Evolutionary conservation across 64 coral and sea anemone genomes (phyloP).

Genomic region (Porites lutea): DNA sequence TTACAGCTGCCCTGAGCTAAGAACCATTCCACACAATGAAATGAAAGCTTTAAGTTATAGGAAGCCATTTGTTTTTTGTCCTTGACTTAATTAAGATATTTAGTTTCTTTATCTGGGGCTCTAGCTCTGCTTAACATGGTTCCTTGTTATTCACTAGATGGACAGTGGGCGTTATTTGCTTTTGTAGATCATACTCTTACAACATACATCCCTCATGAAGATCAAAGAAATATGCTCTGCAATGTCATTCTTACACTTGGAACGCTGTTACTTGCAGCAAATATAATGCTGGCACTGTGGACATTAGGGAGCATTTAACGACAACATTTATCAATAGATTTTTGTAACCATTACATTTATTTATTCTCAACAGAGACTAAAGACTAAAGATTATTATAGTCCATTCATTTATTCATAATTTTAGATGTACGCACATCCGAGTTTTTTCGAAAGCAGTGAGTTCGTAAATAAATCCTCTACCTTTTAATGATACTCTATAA

Average conservation of each 20-base stretch:
- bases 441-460: no score
- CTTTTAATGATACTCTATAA: no score
- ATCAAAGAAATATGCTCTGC: constrained; percentile 86
- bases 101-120: constrained; percentile 92
- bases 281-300: constrained; percentile 94
- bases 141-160: constrained; percentile 95
- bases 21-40: no score
- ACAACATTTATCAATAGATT: no score
- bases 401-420: no score
- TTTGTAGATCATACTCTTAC: constrained; percentile 73
- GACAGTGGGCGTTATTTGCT: constrained; percentile 97
- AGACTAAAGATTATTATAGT: no score
- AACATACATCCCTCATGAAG: constrained; percentile 74
- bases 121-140: constrained; percentile 92
- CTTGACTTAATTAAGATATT: constrained; percentile 77
- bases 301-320: constrained; percentile 82
- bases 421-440: no score
- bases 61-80: background rate
- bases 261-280: constrained; percentile 85
- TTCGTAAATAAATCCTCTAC: no score
- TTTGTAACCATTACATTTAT: no score
- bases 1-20: no score
- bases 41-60: no score
- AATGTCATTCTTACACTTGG: constrained; percentile 88
- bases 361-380: no score